Base-by-base conservation (phyloP, 2,113 vertebrate species). In the Peromyscus maniculatus region DNA sequence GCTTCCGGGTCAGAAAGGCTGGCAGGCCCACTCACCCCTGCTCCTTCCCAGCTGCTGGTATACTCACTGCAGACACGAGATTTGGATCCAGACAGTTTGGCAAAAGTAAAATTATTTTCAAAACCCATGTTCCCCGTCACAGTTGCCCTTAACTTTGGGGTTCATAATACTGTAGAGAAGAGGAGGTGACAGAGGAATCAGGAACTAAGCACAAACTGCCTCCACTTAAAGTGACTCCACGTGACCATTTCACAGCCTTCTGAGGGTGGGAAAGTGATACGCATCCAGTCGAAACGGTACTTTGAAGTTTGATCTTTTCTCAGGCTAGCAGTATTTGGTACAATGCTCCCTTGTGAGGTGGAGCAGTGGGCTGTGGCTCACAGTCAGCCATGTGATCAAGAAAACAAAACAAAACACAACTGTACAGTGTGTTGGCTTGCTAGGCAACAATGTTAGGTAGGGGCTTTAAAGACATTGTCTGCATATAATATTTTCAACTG, bases 31-130 rank as follows among this genome's bases (percentile, higher is more conserved):
- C 7, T 21, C 52, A 77, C 52, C 57, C 77, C 79, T 17, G n/a
- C 8, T 36, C 49, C 33, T 80, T 74, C 52, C 52, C 89, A 55
- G 92, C 82, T 87, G 55, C 67, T 62, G 69, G 26, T 71, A 82
- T 49, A 86, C 24, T 8, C 21, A 91, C 62, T 83, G 72, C 15
- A 71, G 43, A 84, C n/a, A 49, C 43, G 87, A 15, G 62, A 57
- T 74, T 92, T 91, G 21, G 0, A 5, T 71, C 28, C 28, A 57
- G 46, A 17, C 36, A 66, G 83, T 91, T 89, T 77, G 83, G 4
- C 74, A 92, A 96, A 92, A 88, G 52, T 86, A 89, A 91, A 97
- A 89, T 82, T 95, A 59, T 67, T 93, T 93, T 96, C 52, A 82
- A 82, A 95, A 82, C 59, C 75, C 75, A 71, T 49, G 69, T 88